These are phyloP conservation scores for Riptortus pedestris DNA, from an alignment of 1,140 invertebrate species.

Conservation along the genomic window DNA sequence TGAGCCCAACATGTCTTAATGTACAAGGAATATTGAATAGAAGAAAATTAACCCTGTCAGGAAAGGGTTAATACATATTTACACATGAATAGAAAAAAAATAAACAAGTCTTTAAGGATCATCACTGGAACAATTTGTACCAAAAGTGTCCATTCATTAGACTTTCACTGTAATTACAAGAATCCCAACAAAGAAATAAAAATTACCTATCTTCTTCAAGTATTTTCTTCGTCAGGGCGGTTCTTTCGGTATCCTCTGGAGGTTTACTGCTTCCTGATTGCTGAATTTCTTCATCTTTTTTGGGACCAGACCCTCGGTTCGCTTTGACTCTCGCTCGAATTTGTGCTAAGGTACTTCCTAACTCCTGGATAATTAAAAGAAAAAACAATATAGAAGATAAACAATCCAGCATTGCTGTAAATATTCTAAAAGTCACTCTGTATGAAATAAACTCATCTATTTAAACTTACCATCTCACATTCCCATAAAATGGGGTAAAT, in stretches of 20 bases:
- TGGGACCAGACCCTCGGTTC: slow-evolving; percentile 11
- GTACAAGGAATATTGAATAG: no score
- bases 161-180: no score
- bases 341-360: slow-evolving; percentile 27
- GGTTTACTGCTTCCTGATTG: background rate
- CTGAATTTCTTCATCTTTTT: slow-evolving; percentile 26
- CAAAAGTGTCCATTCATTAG: no score
- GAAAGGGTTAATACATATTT: no score
- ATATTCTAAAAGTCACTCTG: background rate
- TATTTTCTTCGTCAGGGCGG: slow-evolving; percentile 9
- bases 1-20: no score
- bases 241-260: slow-evolving; percentile 6
- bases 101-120: no score
- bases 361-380: slow-evolving; percentile 15
- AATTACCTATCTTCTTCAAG: slow-evolving; percentile 27
- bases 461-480: background rate
- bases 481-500: background rate
- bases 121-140: no score
- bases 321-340: slow-evolving; percentile 29
- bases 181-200: slow-evolving; percentile 1
- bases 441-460: background rate
- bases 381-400: background rate
- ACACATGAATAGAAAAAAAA: no score
- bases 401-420: background rate
- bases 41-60: no score